Percentiles rank a stretch among this genome's conserved stretches.
Evolutionary conservation across 2,797 vertebrate species (phyloP).

Genomic region (Tokudaia tokunoshimensis): DNA sequence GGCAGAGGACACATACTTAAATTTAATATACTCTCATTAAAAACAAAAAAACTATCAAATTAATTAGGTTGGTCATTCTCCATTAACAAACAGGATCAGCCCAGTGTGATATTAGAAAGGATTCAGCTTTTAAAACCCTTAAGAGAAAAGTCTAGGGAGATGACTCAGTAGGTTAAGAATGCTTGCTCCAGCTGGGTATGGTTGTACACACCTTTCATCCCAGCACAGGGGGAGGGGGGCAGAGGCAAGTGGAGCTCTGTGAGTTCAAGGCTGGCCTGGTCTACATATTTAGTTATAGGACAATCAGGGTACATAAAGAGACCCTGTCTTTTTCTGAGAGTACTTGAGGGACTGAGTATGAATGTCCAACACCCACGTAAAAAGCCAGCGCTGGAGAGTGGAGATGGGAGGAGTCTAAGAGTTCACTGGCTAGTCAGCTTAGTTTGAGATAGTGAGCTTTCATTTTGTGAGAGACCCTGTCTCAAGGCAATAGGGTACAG

Average conservation of each 20-base stretch:
- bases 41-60: neutral
- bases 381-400: neutral
- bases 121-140: neutral
- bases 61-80: neutral
- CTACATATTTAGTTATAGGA: neutral
- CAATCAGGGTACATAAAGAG: neutral
- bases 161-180: neutral
- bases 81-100: neutral
- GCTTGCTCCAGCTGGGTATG: neutral
- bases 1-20: neutral
- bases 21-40: neutral
- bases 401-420: neutral
- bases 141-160: neutral
- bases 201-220: neutral
- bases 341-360: neutral
- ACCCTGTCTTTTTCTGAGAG: no score
- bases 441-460: neutral
- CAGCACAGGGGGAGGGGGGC: neutral
- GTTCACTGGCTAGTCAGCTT: neutral
- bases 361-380: neutral
- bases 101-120: neutral
- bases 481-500: neutral
- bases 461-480: neutral
- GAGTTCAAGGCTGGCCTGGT: neutral
- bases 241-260: neutral